Percentiles rank a stretch among this genome's conserved stretches.
These are phyloP conservation scores for Apteryx mantelli DNA, from an alignment of 2,113 vertebrate species.

Conservation along the genomic window DNA sequence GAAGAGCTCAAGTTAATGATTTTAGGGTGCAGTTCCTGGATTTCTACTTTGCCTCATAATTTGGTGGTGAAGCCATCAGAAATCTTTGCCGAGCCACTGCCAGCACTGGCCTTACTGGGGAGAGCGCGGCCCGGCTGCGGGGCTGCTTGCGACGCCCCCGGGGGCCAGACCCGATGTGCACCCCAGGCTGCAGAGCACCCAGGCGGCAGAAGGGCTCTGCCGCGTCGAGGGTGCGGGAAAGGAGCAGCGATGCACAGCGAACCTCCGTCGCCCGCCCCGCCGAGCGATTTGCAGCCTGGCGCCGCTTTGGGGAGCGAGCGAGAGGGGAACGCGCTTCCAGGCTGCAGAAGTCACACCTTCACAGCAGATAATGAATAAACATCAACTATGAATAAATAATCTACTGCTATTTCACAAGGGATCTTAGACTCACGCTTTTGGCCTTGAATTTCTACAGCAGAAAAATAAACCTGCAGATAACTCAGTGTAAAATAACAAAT, in stretches of 20 bases:
- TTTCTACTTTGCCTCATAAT: not conserved
- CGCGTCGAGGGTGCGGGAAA: no score
- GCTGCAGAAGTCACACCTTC: not conserved
- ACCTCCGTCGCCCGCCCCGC: no score
- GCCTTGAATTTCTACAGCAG: not conserved
- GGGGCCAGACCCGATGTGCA: no score
- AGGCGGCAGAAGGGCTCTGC: no score
- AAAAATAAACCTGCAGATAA: not conserved
- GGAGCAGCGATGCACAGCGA: no score
- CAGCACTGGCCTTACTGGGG: no score
- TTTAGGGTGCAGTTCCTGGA: not conserved
- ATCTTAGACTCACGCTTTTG: not conserved
- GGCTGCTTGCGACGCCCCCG: no score
- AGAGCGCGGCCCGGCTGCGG: no score
- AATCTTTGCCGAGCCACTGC: not conserved
- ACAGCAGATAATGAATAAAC: not conserved
- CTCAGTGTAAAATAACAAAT: not conserved
- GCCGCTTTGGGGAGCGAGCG: no score
- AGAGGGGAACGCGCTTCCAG: not conserved
- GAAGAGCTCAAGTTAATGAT: not conserved
- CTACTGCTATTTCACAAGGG: not conserved
- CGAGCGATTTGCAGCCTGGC: no score
- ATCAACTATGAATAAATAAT: not conserved
- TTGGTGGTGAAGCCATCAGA: no score
- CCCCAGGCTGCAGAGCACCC: no score